Percentiles rank a stretch among this genome's conserved stretches.
Conservation (phyloP, 2,113 vertebrate species). For the Rhinopomastus cyanomelas region DNA sequence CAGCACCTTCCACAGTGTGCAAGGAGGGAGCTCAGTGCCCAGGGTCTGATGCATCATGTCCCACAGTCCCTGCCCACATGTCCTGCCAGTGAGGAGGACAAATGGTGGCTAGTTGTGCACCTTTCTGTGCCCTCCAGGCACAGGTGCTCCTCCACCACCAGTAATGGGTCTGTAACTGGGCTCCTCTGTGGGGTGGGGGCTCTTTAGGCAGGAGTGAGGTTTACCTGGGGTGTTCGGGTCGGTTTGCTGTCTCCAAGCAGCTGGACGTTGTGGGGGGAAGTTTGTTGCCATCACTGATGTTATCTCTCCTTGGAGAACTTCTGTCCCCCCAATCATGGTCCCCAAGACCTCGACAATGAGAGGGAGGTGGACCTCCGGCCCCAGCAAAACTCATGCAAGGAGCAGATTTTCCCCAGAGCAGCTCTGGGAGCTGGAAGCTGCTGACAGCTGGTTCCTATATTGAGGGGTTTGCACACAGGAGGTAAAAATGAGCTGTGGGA, state of each 20-base stretch:
- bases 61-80: neutral
- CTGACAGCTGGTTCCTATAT: neutral
- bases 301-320: neutral
- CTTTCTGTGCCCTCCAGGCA: neutral
- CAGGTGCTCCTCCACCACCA: neutral
- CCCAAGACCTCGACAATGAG: neutral
- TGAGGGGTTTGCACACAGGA: neutral
- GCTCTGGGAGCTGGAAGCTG: neutral
- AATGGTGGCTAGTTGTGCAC: accelerated
- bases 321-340: accelerated
- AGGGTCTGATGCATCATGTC: neutral
- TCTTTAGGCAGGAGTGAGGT: neutral
- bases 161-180: neutral
- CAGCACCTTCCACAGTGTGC: neutral
- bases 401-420: neutral
- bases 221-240: accelerated
- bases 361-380: neutral
- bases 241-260: neutral
- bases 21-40: neutral
- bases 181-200: neutral
- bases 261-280: neutral
- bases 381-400: neutral
- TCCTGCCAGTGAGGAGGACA: neutral
- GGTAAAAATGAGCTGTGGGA: neutral
- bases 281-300: neutral